Percentiles rank a stretch among this genome's conserved stretches.
These are phyloP conservation scores for Dasypolia templi DNA, from an alignment of 2,888 invertebrate genomes.

Conservation along the genomic window DNA sequence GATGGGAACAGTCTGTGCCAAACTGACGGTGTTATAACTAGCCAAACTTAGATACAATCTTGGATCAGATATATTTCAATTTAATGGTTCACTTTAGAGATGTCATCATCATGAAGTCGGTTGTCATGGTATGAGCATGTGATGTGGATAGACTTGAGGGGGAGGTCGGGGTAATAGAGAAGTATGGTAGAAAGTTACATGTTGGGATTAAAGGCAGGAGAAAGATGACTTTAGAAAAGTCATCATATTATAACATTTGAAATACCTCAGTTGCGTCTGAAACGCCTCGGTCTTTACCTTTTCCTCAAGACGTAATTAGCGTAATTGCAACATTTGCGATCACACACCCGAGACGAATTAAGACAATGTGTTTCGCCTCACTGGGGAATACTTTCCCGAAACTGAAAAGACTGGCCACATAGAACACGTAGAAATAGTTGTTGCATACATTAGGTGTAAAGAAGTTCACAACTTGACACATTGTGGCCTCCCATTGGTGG, in stretches of 20 bases:
- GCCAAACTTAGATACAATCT: background rate
- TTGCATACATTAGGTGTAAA: background rate
- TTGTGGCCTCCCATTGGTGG: background rate
- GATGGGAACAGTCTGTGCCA: slow-evolving; percentile 1
- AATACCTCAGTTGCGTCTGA: background rate
- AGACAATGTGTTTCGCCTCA: slow-evolving; percentile 23
- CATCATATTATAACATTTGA: background rate
- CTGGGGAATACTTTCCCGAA: slow-evolving; percentile 13
- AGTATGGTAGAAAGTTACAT: too few species aligned
- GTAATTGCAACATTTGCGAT: slow-evolving; percentile 40
- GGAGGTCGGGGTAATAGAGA: too few species aligned
- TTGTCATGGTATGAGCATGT: too few species aligned
- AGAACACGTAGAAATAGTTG: slow-evolving; percentile 4
- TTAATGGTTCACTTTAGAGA: background rate
- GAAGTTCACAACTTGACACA: background rate
- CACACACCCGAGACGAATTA: slow-evolving; percentile 35
- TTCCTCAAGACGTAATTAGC: slow-evolving; percentile 32
- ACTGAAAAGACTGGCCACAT: background rate
- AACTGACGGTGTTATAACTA: slow-evolving; percentile 4
- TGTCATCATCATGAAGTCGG: too few species aligned
- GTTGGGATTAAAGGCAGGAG: too few species aligned
- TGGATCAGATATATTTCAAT: background rate
- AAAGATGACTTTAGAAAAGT: background rate
- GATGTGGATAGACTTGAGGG: too few species aligned
- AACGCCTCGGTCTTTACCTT: slow-evolving; percentile 15